Conservation (phyloP, 64 coral and sea anemone genomes). For the Pachyseris speciosa region DNA sequence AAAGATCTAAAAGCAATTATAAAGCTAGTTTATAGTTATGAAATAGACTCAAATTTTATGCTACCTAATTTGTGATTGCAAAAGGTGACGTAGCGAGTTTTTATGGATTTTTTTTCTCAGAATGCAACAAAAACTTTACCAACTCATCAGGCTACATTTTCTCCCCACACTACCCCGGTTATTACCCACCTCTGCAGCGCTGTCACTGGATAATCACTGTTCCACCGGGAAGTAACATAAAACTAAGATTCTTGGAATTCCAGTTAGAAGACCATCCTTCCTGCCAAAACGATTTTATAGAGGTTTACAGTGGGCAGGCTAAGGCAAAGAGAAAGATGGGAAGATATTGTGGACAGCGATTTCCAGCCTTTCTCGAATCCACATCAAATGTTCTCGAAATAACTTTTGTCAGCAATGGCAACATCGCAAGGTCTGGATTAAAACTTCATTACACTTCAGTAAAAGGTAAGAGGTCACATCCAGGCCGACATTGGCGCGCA, state of each 20-base stretch:
- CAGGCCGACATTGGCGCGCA: no score
- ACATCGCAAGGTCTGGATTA: background rate
- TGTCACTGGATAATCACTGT: slow-evolving; percentile 1
- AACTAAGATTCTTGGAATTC: slow-evolving; percentile 20
- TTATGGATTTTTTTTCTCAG: no score
- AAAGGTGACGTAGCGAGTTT: no score
- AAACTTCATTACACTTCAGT: slow-evolving; percentile 1
- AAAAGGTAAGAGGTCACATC: slow-evolving; percentile 1
- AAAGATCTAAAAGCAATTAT: no score
- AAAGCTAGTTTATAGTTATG: no score
- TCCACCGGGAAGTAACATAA: no score
- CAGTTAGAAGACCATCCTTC: slow-evolving; percentile 17
- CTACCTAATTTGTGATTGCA: no score
- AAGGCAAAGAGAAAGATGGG: background rate
- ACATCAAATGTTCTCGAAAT: background rate
- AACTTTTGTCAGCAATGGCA: background rate
- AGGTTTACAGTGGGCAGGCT: background rate
- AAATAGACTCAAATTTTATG: no score
- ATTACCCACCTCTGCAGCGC: background rate
- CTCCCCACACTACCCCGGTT: no score
- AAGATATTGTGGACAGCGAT: background rate
- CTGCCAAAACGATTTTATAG: background rate
- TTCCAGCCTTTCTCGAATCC: slow-evolving; percentile 8
- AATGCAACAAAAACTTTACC: no score
- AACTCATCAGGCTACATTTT: background rate